Evolutionary conservation across 1,140 invertebrate genomes (phyloP), one percentile per base, ranked within the genome.

Genomic region (Bombus haemorrhoidalis): DNA sequence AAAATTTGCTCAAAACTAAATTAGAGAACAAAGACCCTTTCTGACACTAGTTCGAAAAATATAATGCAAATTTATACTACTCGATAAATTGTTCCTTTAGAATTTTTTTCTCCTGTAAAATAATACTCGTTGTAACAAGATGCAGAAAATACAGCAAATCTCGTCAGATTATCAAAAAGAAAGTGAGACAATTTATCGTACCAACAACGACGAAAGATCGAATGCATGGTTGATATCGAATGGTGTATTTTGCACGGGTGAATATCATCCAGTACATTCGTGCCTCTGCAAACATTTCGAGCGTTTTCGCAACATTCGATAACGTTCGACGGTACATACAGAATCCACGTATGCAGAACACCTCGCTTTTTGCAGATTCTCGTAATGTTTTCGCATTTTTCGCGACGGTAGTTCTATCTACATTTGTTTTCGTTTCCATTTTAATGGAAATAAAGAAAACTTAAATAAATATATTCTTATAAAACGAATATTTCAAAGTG

Each of bases 261-360:
- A 76, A 76, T 76, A 76, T 76, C 43, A 57, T 76, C 74, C 34
- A 37, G 32, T 34, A 32, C 34, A 37, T 57, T 37, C 47, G 74
- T 57, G 32, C n/a, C 74, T 76, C 12, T 53, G 74, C 74, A 76
- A 76, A 76, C 74, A 57, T 76, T 76, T 59, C 74, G 34, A 76
- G 47, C 34, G 74, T 39, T 76, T 76, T 76, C 74, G 34, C 74
- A 59, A 28, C 74, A 28, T 76, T 76, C 53, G 74, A 76, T 37
- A 76, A 37, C 74, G 34, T 76, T 76, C 3, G 34, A 76, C 32
- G 12, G 5, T 57, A 57, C 47, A 28, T 37, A 37, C 22, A 34
- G 22, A 32, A 43, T 28, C 25, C 47, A 28, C 74, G 47, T 43
- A 41, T 39, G 47, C 37, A 37, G 74, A 57, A 57, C 43, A 74